Evolutionary conservation across 2,113 vertebrate species (phyloP).

Genomic region (Oplegnathus fasciatus): DNA sequence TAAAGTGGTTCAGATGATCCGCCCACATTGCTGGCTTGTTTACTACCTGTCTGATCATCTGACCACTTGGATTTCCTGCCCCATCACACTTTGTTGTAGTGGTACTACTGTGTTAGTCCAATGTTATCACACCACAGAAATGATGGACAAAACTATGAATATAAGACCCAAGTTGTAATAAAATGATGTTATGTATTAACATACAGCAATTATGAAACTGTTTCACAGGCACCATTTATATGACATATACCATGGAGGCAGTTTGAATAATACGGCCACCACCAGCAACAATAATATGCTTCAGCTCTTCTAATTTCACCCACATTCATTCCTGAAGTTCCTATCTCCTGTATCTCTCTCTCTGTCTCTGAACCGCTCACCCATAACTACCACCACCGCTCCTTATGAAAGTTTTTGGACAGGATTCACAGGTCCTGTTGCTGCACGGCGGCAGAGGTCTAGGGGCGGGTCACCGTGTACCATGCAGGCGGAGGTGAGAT

Average conservation of each 20-base stretch:
- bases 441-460: constrained; percentile 49
- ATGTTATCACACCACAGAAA: neutral
- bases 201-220: neutral
- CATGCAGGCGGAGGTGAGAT: constrained; percentile 93
- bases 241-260: constrained; percentile 38
- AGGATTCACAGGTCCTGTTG: constrained; percentile 54
- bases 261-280: constrained; percentile 52
- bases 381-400: constrained; percentile 37
- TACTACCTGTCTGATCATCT: neutral
- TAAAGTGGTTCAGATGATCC: neutral
- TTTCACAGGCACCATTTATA: constrained; percentile 9
- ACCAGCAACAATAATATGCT: constrained; percentile 31
- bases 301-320: constrained; percentile 58
- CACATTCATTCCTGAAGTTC: constrained; percentile 72
- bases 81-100: neutral
- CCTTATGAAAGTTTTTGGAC: constrained; percentile 58
- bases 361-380: constrained; percentile 81
- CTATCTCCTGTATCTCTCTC: constrained; percentile 57
- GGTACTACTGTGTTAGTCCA: neutral
- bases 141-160: neutral
- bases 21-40: neutral
- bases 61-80: neutral
- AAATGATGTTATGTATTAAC: neutral
- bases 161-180: neutral
- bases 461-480: constrained; percentile 88